Evolutionary conservation across 2,888 invertebrate species (phyloP).

Genomic region (Parnassius smintheus): DNA sequence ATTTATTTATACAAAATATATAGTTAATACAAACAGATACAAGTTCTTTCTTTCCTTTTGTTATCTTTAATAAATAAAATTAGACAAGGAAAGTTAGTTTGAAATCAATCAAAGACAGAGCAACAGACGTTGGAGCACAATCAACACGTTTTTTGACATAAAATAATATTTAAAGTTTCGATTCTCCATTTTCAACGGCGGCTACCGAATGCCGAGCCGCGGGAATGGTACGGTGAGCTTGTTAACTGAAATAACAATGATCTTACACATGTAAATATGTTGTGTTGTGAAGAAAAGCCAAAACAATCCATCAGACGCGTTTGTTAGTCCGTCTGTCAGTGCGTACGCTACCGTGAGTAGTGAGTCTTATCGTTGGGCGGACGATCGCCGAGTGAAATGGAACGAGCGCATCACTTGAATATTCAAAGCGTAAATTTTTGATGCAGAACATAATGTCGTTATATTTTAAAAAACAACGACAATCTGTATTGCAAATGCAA

Average conservation of each 20-base stretch:
- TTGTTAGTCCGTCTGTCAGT: conserved; percentile 38
- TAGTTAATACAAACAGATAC: too few species aligned
- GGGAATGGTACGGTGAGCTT: not conserved
- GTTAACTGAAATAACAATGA: conserved; percentile 3
- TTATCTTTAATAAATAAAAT: too few species aligned
- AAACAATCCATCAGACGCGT: conserved; percentile 45
- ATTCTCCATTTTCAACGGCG: not conserved
- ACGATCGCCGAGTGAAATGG: conserved; percentile 28
- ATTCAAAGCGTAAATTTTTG: not conserved
- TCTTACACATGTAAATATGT: conserved; percentile 23
- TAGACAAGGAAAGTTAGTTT: too few species aligned
- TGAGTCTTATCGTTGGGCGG: conserved; percentile 3
- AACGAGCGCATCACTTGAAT: not conserved
- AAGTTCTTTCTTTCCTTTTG: too few species aligned
- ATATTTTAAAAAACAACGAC: too few species aligned
- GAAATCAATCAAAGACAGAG: not conserved
- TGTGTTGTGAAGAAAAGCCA: conserved; percentile 36
- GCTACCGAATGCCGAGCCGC: not conserved
- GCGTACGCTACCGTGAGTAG: not conserved
- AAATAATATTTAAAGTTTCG: conserved; percentile 1
- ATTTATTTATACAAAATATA: too few species aligned
- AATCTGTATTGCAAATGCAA: too few species aligned
- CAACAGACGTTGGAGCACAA: conserved; percentile 6
- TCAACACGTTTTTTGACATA: conserved; percentile 5
- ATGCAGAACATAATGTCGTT: too few species aligned